Percentiles rank a stretch among this genome's conserved stretches.
Evolutionary conservation across 2,113 vertebrate genomes (phyloP).

Genomic region (Uria aalge): DNA sequence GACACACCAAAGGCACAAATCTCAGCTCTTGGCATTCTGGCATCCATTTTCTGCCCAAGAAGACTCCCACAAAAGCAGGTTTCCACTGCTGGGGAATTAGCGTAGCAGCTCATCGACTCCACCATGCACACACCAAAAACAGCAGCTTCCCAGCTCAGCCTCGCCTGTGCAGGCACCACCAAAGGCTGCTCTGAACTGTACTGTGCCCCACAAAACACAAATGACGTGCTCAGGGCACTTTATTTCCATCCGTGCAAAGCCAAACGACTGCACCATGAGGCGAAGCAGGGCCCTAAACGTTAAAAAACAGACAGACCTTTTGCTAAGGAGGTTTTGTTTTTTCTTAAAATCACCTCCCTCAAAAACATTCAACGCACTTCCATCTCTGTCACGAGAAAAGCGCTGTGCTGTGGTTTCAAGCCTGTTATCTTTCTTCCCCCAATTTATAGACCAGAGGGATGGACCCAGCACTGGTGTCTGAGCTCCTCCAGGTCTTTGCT

Average conservation of each 20-base stretch:
- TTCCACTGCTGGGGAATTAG: neutral
- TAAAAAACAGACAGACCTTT: neutral
- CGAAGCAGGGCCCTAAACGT: rapidly evolving
- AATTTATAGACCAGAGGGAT: rapidly evolving
- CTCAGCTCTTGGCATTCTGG: rapidly evolving
- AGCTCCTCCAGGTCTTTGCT: neutral
- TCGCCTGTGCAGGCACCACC: neutral
- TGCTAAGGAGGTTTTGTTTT: neutral
- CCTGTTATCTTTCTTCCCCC: neutral
- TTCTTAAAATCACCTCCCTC: neutral
- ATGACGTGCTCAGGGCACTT: neutral
- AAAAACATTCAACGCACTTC: neutral
- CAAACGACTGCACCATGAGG: rapidly evolving
- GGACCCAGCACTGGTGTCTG: rapidly evolving
- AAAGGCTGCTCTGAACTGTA: neutral
- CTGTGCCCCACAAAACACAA: neutral
- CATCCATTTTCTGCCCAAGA: rapidly evolving
- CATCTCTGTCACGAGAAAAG: neutral
- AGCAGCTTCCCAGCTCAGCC: neutral
- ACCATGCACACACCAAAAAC: rapidly evolving
- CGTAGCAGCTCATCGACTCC: rapidly evolving
- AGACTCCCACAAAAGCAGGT: neutral
- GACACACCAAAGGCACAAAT: neutral
- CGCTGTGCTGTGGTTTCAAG: rapidly evolving
- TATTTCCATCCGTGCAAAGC: neutral